phyloP scores from a whole-genome alignment of 1,140 invertebrate species.

The Andricus grossulariae region DNA sequence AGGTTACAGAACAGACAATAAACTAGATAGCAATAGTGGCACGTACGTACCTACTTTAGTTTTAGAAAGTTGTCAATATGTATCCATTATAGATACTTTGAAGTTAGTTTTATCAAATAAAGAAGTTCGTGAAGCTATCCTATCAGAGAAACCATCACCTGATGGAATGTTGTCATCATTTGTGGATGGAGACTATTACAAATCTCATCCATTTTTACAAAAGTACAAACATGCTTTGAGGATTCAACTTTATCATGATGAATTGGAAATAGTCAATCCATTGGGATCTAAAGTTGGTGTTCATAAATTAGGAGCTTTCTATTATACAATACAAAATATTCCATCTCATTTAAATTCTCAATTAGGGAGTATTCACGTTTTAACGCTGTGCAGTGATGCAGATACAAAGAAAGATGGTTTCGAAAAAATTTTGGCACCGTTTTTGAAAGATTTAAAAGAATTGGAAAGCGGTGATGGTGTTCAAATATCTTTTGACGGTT shows the following conservation, averaged over 20 bases:
- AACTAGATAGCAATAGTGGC: not conserved
- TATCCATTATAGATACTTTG: not conserved
- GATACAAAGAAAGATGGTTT: slow-evolving; percentile 33
- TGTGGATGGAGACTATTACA: slow-evolving; percentile 25
- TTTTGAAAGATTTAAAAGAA: too few species aligned
- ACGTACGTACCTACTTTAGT: not conserved
- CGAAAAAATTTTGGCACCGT: slow-evolving; percentile 35
- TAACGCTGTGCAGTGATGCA: not conserved
- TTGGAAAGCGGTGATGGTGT: too few species aligned
- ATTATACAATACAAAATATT: slow-evolving; percentile 34
- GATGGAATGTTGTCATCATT: slow-evolving; percentile 19
- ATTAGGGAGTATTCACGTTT: slow-evolving; percentile 31
- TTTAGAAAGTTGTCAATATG: not conserved
- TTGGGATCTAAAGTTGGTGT: too few species aligned
- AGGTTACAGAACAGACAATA: slow-evolving; percentile 17
- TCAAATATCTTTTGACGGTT: slow-evolving; percentile 7
- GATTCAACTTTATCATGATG: too few species aligned
- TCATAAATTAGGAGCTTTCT: too few species aligned
- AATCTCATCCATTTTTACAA: slow-evolving; percentile 22
- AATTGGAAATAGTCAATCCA: too few species aligned
- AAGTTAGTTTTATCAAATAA: slow-evolving; percentile 32
- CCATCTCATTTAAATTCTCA: slow-evolving; percentile 37
- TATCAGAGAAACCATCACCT: not conserved
- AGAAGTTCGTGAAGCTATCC: slow-evolving; percentile 17
- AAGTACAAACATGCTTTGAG: slow-evolving; percentile 22